phyloP scores from a whole-genome alignment of 92 coral and sea anemone species.

The Siderastrea radians region DNA sequence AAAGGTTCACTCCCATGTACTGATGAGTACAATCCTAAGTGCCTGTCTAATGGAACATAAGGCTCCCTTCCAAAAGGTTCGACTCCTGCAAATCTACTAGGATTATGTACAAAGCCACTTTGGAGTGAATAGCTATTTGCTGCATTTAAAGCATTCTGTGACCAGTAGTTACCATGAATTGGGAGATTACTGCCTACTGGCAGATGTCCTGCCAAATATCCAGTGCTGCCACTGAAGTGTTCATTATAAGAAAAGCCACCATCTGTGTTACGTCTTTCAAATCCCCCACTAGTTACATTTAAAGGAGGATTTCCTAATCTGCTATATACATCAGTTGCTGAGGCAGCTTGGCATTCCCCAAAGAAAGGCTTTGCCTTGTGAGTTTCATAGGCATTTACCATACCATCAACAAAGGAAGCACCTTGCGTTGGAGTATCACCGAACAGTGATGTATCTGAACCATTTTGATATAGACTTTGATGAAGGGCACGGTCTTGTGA shows the following conservation, averaged over 20 bases:
- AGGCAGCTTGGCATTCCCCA: slow-evolving; percentile 9
- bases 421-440: not conserved
- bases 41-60: not conserved
- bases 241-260: not conserved
- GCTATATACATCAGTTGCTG: not conserved
- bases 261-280: not conserved
- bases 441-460: not conserved
- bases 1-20: too few relatives aligned
- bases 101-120: not conserved
- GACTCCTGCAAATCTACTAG: not conserved
- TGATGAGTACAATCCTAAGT: not conserved
- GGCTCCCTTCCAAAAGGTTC: not conserved
- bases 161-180: not conserved
- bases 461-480: not conserved
- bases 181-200: not conserved
- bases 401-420: slow-evolving; percentile 6
- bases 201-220: not conserved
- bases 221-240: not conserved
- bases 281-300: not conserved
- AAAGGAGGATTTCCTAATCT: not conserved
- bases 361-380: not conserved
- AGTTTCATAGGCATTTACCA: not conserved
- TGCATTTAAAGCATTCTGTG: not conserved
- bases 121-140: not conserved
- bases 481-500: slow-evolving; percentile 22